Percentiles rank a stretch among this genome's conserved stretches.
phyloP scores from a whole-genome alignment of 2,797 vertebrate genomes.

The Siniperca obscura region DNA sequence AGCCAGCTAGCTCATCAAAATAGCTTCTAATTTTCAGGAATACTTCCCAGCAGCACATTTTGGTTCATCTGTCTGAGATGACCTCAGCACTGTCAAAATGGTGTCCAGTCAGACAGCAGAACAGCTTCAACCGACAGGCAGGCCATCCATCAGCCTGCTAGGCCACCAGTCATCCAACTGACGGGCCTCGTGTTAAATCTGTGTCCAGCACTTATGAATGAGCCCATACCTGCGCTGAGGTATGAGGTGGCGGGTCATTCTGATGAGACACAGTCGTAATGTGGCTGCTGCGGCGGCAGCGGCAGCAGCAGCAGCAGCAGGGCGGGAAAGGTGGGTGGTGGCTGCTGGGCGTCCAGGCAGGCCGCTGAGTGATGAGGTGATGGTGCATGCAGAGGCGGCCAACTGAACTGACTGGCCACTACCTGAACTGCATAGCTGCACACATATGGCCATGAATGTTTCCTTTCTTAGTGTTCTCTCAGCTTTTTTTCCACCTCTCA shows the following conservation, averaged over 20 bases:
- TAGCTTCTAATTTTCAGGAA: not conserved
- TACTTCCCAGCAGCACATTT: constrained; percentile 29
- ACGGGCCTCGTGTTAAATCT: constrained; percentile 69
- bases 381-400: constrained; percentile 54
- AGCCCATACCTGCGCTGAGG: constrained; percentile 60
- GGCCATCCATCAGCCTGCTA: constrained; percentile 63
- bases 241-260: constrained; percentile 64
- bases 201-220: constrained; percentile 74
- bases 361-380: constrained; percentile 81
- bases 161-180: constrained; percentile 50
- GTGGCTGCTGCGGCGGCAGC: constrained; percentile 45
- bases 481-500: constrained; percentile 22
- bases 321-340: constrained; percentile 22
- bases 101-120: constrained; percentile 44
- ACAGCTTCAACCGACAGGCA: constrained; percentile 32
- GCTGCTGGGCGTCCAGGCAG: constrained; percentile 53
- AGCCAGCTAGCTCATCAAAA: constrained; percentile 10
- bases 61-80: constrained; percentile 21
- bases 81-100: constrained; percentile 53
- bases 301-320: constrained; percentile 5
- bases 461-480: constrained; percentile 58
- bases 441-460: constrained; percentile 66
- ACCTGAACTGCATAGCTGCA: constrained; percentile 50
- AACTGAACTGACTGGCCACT: constrained; percentile 44
- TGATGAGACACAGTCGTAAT: constrained; percentile 52